Evolutionary conservation across 2,888 invertebrate species (phyloP), one percentile per base, ranked within the genome.

Genomic region (Parelbella ahira): DNA sequence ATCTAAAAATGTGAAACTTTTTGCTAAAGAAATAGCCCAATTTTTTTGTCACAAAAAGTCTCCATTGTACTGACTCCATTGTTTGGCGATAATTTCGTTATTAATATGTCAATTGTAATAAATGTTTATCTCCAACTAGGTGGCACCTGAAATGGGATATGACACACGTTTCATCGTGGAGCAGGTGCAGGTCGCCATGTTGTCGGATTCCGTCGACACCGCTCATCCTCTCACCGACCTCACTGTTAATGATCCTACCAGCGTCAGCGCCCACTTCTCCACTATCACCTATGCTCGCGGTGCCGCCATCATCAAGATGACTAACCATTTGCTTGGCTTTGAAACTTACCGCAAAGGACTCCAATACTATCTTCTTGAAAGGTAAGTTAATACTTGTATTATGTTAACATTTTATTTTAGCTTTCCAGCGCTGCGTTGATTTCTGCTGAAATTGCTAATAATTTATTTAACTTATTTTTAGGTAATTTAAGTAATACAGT

Each of bases 241-340:
- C 0, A 54, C 56, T 1, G 91, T 92, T 0, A 77, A 75, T n/a
- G 88, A 89, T 3, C 91, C 92, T 0, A 47, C 65, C 0, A 87
- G 91, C 48, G 90, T 93, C 3, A 72, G 76, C 6, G 78, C 68
- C 0, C 91, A 91, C 63, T 94, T 94, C 59, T 91, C 91, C 28
- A 78, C 78, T 6, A 92, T 94, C 47, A 90, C 92, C 0, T 94
- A 94, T 49, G 90, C 89, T 11, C 93, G 93, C 70, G 93, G 91
- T 0, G 90, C 84, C 1, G 49, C 86, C 0, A 70, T 93, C 1
- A 76, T 94, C 9, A 89, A 93, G 50, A 94, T 94, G 93, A 80
- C 93, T 2, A 88, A 89, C 47, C 88, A 91, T 54, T 71, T 90
- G n/a, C 75, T 93, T 13, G 91, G 91, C 7, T 56, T 70, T 0